A percentile compares a stretch with the other conserved stretches of the same genome.
phyloP scores from a whole-genome alignment of 1,140 invertebrate genomes.

The Brachionus manjavacas region DNA sequence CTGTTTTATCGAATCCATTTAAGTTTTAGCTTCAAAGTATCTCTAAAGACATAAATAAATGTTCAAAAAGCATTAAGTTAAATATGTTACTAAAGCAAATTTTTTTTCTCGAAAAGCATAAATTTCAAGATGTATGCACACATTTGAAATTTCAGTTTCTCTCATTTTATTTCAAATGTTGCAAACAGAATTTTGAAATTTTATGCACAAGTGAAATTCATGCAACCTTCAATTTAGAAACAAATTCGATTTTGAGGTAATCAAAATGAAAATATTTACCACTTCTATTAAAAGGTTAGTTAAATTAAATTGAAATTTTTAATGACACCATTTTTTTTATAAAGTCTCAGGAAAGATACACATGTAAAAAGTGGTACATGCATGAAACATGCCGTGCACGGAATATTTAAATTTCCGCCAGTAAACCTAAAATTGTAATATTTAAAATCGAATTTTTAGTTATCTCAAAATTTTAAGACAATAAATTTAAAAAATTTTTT shows the following conservation, averaged over 20 bases:
- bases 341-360: too few species aligned
- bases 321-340: too few species aligned
- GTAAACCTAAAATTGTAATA: too few species aligned
- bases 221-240: neutral
- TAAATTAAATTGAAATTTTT: too few species aligned
- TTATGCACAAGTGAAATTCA: neutral
- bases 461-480: too few species aligned
- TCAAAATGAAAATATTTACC: neutral
- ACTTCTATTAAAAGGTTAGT: neutral
- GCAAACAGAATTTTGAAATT: neutral
- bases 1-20: slow-evolving; percentile 41
- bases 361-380: too few species aligned
- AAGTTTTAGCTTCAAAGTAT: neutral
- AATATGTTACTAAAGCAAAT: neutral
- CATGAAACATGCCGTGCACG: too few species aligned
- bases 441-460: too few species aligned
- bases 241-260: neutral
- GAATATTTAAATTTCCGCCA: too few species aligned
- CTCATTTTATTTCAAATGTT: neutral
- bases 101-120: neutral
- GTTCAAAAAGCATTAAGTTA: neutral
- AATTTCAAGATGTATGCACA: neutral
- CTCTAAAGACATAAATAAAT: neutral
- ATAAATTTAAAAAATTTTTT: too few species aligned
- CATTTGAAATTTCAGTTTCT: neutral